Evolutionary conservation across 2,113 vertebrate genomes (phyloP).

Genomic region (Engraulis encrasicolus): DNA sequence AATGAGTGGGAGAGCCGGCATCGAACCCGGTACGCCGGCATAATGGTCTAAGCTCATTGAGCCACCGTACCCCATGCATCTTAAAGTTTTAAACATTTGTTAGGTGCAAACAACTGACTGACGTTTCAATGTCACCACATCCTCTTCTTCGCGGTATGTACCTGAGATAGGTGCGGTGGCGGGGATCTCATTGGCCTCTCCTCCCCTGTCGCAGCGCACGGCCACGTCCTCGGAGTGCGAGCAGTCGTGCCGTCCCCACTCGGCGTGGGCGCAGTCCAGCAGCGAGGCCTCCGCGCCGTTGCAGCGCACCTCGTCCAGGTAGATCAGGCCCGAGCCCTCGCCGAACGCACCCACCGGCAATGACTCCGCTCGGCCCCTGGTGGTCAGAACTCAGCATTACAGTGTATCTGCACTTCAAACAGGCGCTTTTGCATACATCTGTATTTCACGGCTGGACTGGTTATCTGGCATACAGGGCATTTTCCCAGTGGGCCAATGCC

Average conservation of each 20-base stretch:
- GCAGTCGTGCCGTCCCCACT: slow-evolving; percentile 86
- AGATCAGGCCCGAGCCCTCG: slow-evolving; percentile 77
- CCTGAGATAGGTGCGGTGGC: slow-evolving; percentile 43
- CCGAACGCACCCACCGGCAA: slow-evolving; percentile 64
- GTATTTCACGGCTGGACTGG: too few relatives aligned
- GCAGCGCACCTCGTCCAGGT: slow-evolving; percentile 85
- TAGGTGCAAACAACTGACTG: too few relatives aligned
- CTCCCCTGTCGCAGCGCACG: slow-evolving; percentile 68
- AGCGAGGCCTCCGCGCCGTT: slow-evolving; percentile 75
- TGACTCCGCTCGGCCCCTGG: slow-evolving; percentile 61
- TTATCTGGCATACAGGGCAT: too few relatives aligned
- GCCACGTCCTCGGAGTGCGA: slow-evolving; percentile 84
- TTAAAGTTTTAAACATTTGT: too few relatives aligned
- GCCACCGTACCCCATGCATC: too few relatives aligned
- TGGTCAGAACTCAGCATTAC: slow-evolving; percentile 35
- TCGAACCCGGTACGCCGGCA: too few relatives aligned
- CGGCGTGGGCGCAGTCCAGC: slow-evolving; percentile 77
- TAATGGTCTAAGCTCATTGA: too few relatives aligned
- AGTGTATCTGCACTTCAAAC: neutral
- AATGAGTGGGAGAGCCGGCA: too few relatives aligned
- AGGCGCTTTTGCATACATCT: too few relatives aligned
- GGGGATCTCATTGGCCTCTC: slow-evolving; percentile 41
- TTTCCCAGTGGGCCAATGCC: too few relatives aligned
- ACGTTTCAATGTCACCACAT: too few relatives aligned
- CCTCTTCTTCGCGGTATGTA: too few relatives aligned